Percentiles rank a stretch among this genome's conserved stretches.
These are phyloP conservation scores for Anguilla obscura DNA, from an alignment of 2,797 vertebrate species.

Conservation along the genomic window DNA sequence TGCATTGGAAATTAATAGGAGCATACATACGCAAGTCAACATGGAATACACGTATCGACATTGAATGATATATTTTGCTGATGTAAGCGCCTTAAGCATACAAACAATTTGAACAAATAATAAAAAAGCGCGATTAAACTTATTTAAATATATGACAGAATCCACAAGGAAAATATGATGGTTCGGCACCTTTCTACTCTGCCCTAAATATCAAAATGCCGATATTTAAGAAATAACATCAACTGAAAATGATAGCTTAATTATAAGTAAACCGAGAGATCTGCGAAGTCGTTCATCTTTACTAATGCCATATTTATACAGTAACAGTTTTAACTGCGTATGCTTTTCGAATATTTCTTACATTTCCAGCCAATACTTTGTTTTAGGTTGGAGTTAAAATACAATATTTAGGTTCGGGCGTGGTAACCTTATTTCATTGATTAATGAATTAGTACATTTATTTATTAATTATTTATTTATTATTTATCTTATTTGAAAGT, in stretches of 20 bases:
- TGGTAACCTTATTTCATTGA: neutral
- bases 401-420: neutral
- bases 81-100: neutral
- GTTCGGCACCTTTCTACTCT: neutral
- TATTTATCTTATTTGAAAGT: conserved; percentile 62
- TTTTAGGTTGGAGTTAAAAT: neutral
- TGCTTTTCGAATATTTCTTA: neutral
- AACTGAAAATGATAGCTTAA: neutral
- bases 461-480: too few species aligned
- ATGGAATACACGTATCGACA: neutral
- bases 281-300: neutral
- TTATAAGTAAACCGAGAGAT: too few species aligned
- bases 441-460: too few species aligned
- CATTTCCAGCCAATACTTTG: neutral
- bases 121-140: neutral
- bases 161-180: neutral
- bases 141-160: neutral
- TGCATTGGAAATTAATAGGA: neutral
- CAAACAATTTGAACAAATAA: too few species aligned
- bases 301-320: too few species aligned
- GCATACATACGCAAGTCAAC: neutral
- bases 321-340: neutral
- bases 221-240: neutral
- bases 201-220: neutral
- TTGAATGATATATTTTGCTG: too few species aligned